Base-by-base conservation (phyloP, 2,888 invertebrate genomes). In the Xestobium rufovillosum region DNA sequence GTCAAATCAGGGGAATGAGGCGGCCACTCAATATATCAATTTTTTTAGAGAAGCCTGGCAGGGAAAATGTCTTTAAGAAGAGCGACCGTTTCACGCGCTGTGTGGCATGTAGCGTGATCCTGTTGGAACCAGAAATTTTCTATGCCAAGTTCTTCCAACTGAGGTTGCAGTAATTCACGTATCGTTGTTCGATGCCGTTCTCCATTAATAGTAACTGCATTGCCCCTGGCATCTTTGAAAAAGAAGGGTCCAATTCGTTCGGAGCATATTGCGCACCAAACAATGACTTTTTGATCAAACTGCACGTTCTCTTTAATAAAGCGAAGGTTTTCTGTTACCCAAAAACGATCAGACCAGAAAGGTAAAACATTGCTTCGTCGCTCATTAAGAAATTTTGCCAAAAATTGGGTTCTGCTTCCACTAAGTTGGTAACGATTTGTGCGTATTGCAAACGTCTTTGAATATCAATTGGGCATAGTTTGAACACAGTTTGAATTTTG, bases 61-160 rank as follows among this genome's bases (percentile, higher is more conserved):
- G 23, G 23, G n/a, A 19, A 19, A 6, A 19, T n/a, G 23, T 6
- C n/a, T n/a, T 19, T 6, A 8, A 19, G n/a, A 19, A 19, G 23
- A 19, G 6, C n/a, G 23, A 19, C n/a, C 23, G 23, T 19, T 19
- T 19, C 23, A n/a, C 23, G 23, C 6, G 23, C 23, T n/a, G 6
- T 19, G 23, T 19, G 23, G n/a, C 23, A 19, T 19, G 23, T 19
- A n/a, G 23, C 23, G n/a, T n/a, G 6, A 19, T 19, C 23, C n/a
- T 19, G 23, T 19, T 19, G 23, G 23, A 19, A 19, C 23, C 23
- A 19, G 6, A 19, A 8, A n/a, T 19, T 19, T 19, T 8, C n/a
- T 19, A n/a, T 8, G n/a, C 23, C 23, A 8, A 6, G 6, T 8
- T 19, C 6, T n/a, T 19, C 6, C n/a, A 19, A 19, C n/a, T 19